Percentiles rank a stretch among this genome's conserved stretches.
These are phyloP conservation scores for Calliopum simillimum DNA, from an alignment of 2,888 invertebrate species.

Conservation along the genomic window DNA sequence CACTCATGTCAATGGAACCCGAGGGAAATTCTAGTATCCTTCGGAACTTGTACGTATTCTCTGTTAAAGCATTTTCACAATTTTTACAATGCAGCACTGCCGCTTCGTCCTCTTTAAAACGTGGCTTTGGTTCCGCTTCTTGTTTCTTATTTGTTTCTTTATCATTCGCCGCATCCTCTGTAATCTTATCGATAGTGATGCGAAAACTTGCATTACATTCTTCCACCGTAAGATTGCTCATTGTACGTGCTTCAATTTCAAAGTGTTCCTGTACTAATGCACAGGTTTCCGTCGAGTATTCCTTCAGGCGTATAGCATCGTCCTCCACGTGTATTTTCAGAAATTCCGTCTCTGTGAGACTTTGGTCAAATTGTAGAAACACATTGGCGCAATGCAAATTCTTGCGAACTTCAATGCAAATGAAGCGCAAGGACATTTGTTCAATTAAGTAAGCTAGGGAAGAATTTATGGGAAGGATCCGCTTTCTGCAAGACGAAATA, in stretches of 20 bases:
- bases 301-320: constrained; percentile 43
- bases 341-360: constrained; percentile 51
- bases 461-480: neutral
- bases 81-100: constrained; percentile 51
- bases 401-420: constrained; percentile 61
- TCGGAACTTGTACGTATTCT: constrained; percentile 42
- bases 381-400: constrained; percentile 60
- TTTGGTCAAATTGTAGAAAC: constrained; percentile 55
- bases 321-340: constrained; percentile 49
- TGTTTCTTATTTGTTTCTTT: neutral
- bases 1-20: constrained; percentile 59
- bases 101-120: constrained; percentile 38
- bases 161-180: constrained; percentile 25
- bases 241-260: constrained; percentile 52
- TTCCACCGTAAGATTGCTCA: constrained; percentile 53
- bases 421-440: constrained; percentile 54
- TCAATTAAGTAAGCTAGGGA: neutral
- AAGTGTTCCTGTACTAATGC: constrained; percentile 48
- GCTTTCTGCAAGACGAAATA: neutral
- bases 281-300: constrained; percentile 46
- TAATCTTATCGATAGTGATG: constrained; percentile 52
- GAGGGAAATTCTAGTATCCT: constrained; percentile 61
- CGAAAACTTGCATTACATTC: constrained; percentile 58
- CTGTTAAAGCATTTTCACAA: constrained; percentile 46
- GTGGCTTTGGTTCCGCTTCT: constrained; percentile 44